Conservation (phyloP, 2,113 vertebrate species). For the Sinosuthora webbiana region DNA sequence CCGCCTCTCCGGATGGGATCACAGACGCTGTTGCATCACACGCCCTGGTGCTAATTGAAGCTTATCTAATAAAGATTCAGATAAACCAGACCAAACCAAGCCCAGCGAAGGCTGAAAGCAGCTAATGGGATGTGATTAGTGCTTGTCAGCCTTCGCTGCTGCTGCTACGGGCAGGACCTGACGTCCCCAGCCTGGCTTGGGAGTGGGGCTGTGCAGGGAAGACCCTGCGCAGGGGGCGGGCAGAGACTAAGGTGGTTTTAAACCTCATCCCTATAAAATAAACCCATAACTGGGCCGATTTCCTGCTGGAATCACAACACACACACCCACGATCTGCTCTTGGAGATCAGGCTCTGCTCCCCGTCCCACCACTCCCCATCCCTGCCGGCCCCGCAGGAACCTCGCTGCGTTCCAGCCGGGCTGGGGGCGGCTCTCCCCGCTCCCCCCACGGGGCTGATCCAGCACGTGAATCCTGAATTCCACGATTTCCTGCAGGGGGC, state of each 20-base stretch:
- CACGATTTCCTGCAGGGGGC: fast-evolving
- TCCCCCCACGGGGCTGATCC: fast-evolving
- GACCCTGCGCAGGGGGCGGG: not conserved
- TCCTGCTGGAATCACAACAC: fast-evolving
- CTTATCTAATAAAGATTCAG: constrained; percentile 60
- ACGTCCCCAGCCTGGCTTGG: not conserved
- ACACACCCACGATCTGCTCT: too few relatives aligned
- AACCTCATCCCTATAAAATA: fast-evolving
- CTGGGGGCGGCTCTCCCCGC: fast-evolving
- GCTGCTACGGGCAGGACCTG: constrained; percentile 33
- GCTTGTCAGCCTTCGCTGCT: constrained; percentile 29
- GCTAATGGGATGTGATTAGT: constrained; percentile 58
- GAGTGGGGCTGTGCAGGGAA: not conserved
- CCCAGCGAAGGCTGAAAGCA: constrained; percentile 60
- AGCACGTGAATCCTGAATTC: fast-evolving
- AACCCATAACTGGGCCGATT: fast-evolving
- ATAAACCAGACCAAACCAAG: constrained; percentile 58
- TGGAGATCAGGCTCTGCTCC: not conserved
- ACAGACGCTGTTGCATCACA: not conserved
- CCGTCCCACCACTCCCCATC: fast-evolving
- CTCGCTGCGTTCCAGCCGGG: fast-evolving
- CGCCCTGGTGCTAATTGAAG: not conserved
- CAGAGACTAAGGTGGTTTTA: not conserved
- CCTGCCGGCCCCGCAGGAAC: fast-evolving
- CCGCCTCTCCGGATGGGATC: not conserved